These are phyloP conservation scores for Vanessa cardui DNA, from an alignment of 2,888 invertebrate species.

Conservation along the genomic window DNA sequence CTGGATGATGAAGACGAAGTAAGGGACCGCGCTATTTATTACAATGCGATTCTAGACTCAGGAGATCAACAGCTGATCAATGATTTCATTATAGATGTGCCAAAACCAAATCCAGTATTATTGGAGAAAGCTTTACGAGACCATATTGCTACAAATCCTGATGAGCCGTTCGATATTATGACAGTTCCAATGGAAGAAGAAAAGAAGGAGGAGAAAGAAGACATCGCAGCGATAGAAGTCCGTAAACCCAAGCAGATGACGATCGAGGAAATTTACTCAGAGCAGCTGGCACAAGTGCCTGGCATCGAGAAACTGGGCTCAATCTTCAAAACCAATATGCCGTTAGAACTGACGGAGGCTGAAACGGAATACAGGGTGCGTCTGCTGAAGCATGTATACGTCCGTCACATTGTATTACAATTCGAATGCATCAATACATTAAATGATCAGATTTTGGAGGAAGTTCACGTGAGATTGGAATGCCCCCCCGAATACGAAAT, in stretches of 20 bases:
- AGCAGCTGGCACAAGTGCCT: constrained; percentile 91
- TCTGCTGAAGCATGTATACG: constrained; percentile 96
- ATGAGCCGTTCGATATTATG: constrained; percentile 91
- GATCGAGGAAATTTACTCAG: constrained; percentile 92
- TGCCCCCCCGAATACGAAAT: constrained; percentile 91
- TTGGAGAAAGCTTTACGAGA: constrained; percentile 94
- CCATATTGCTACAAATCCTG: constrained; percentile 88
- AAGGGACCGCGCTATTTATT: constrained; percentile 98
- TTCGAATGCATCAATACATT: constrained; percentile 99
- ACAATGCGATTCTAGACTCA: constrained; percentile 91
- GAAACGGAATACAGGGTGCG: constrained; percentile 98
- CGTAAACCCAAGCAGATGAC: constrained; percentile 94
- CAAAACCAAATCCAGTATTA: constrained; percentile 92
- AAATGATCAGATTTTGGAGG: constrained; percentile 96
- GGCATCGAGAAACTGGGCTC: constrained; percentile 93
- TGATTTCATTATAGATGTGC: constrained; percentile 89
- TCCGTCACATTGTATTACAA: constrained; percentile 93
- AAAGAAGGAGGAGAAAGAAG: constrained; percentile 90
- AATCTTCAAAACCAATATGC: constrained; percentile 93
- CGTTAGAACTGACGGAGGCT: constrained; percentile 96
- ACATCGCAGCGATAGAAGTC: constrained; percentile 86
- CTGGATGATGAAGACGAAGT: constrained; percentile 99
- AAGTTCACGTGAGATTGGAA: constrained; percentile 94
- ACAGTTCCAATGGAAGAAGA: constrained; percentile 94
- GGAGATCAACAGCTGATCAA: constrained; percentile 87